Base-by-base conservation (phyloP, 2,888 invertebrate genomes). In the Dendrolimus houi region DNA sequence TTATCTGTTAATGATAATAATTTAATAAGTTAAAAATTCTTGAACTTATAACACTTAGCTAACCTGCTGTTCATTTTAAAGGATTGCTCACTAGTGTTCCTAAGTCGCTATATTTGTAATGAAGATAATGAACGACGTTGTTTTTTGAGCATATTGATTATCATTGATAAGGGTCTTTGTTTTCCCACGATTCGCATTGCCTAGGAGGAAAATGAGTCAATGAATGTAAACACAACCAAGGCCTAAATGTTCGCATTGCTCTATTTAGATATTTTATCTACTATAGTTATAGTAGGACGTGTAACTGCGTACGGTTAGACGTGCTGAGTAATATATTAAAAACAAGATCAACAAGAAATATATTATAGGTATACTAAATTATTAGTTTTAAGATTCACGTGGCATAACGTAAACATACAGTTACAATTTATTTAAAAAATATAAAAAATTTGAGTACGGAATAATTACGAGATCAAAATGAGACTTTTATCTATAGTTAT, bases 221-320 rank as follows among this genome's bases (percentile, higher is more conserved):
- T 72, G 74, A 68, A 64, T 69, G 64, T 65, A 64, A 66, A 67
- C 75, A 72, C 9, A 77, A 71, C 77, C 83, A 85, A 85, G 85
- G 86, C 70, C 70, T 73, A 29, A 29, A 29, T 3, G 67, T 65
- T 55, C 60, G 65, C 63, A 63, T 65, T 71, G 75, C 72, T 75
- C 73, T 63, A 65, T 66, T 83, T 81, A 72, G 68, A 74, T 68
- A 78, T 79, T 56, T 62, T 64, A 68, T 68, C 65, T 62, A 29
- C 29, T 29, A 47, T 58, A 64, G 59, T 64, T 29, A 59, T 59
- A 64, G 57, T 64, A 58, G 64, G 82, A 88, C 88, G 87, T 87
- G 88, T 69, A 75, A 77, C 66, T 72, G 70, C 65, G 62, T 59
- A 65, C 67, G 69, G 29, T 29, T 29, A 68, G 58, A 67, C 65